Base-by-base conservation (phyloP, 53 echinoderm and acorn worm genomes). In the Stichopus horrens region DNA sequence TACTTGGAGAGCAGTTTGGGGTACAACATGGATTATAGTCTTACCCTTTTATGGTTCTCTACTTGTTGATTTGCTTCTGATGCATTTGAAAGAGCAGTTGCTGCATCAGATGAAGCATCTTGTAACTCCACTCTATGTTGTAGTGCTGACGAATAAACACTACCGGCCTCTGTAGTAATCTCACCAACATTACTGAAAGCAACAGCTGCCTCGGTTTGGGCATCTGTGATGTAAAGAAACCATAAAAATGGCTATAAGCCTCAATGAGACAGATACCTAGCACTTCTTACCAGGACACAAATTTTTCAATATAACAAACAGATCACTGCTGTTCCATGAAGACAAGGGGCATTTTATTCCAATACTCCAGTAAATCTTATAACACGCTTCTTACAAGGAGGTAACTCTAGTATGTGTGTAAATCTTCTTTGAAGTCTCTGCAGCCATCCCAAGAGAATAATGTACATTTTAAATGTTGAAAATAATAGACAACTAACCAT, bases 121-220 rank as follows among this genome's bases (percentile, higher is more conserved):
- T 86, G 88, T 37, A 96, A 81, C 65, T 96, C 92, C 57, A 53
- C 86, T 80, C 93, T 93, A 60, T 93, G 91, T 52, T 87, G 83
- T 22, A 54, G 56, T 7, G 96, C 88, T 85, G 56, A 21, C 66
- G 89, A 85, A 76, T 87, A 86, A 23, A 79, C 88, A 76, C 73
- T 59, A 21, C 55, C 75, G 5, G 87, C 93, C 11, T 77, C 73
- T 73, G 90, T 82, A 51, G 90, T 88, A 21, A 96, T 92, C 5
- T n/a, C 88, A 0, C 87, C 57, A 6, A 90, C 8, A 19, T 76
- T 75, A 37, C 20, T 58, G 9, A 57, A 81, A 56, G 57, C 81
- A 81, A 57, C 58, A 37, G 86, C 54, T 14, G 95, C 95, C 37
- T 89, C 66, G 55, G 86, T 85, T 79, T 90, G 90, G 9, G 95